Evolutionary conservation across 2,113 vertebrate species (phyloP).

Genomic region (Tympanuchus pallidicinctus): DNA sequence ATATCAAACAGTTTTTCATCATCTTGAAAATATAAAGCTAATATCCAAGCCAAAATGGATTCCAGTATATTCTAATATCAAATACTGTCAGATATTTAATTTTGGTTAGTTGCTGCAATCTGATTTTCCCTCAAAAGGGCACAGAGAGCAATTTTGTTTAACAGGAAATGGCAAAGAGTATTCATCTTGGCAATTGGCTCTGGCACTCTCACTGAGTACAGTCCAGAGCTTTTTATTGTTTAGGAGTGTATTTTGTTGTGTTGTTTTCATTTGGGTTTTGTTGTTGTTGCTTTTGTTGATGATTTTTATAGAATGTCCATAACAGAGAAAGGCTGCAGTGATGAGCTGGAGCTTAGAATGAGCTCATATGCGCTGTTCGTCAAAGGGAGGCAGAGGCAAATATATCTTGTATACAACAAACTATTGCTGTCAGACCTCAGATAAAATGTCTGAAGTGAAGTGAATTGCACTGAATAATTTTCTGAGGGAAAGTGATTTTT

Average conservation of each 20-base stretch:
- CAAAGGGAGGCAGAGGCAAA: background rate
- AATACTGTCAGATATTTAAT: background rate
- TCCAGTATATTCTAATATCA: background rate
- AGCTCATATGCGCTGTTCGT: conserved; percentile 6
- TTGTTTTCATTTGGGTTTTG: background rate
- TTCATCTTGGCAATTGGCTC: background rate
- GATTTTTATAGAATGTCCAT: background rate
- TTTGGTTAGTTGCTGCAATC: conserved; percentile 12
- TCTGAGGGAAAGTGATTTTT: background rate
- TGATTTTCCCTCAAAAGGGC: background rate
- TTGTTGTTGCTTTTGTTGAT: background rate
- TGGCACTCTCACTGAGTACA: background rate
- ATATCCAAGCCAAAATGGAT: background rate
- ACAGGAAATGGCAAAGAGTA: background rate
- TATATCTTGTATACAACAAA: background rate
- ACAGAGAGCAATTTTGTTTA: background rate
- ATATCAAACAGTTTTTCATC: background rate
- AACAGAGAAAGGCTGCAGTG: conserved; percentile 7
- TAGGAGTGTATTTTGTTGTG: background rate
- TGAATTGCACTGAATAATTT: conserved; percentile 41
- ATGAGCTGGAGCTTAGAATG: background rate
- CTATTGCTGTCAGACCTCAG: background rate
- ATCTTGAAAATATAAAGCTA: background rate
- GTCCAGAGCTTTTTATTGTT: background rate
- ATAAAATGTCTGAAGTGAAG: background rate